Percentiles rank a stretch among this genome's conserved stretches.
These are phyloP conservation scores for Reticulitermes speratus DNA, from an alignment of 1,140 invertebrate species.

Conservation along the genomic window DNA sequence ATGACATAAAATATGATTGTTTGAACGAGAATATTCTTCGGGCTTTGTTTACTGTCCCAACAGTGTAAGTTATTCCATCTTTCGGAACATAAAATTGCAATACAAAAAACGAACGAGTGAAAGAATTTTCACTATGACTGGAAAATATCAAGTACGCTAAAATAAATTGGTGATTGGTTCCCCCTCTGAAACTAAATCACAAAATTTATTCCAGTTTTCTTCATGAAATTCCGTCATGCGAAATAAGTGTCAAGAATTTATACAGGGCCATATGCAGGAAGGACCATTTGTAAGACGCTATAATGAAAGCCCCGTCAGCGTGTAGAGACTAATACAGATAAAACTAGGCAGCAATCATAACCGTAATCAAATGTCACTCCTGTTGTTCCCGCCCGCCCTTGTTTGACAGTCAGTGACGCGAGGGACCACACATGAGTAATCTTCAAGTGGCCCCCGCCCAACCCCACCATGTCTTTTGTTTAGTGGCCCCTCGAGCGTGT, in stretches of 20 bases:
- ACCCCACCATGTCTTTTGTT: not conserved
- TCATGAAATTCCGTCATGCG: too few relatives aligned
- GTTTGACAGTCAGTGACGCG: constrained; percentile 16
- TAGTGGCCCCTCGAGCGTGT: not conserved
- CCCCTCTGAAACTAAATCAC: too few relatives aligned
- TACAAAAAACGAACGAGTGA: too few relatives aligned
- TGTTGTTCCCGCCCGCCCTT: not conserved
- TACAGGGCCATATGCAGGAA: not conserved
- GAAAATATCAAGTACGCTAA: too few relatives aligned
- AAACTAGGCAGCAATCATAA: constrained; percentile 6
- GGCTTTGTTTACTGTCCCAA: too few relatives aligned
- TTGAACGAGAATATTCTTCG: too few relatives aligned
- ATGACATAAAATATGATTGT: too few relatives aligned
- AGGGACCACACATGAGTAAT: constrained; percentile 14
- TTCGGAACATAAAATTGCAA: too few relatives aligned
- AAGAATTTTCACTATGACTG: too few relatives aligned
- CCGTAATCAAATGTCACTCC: constrained; percentile 1
- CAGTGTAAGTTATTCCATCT: too few relatives aligned
- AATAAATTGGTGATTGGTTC: too few relatives aligned
- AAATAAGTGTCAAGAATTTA: not conserved
- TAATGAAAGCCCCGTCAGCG: not conserved
- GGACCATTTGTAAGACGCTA: not conserved
- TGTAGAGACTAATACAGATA: not conserved
- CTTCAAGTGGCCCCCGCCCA: not conserved
- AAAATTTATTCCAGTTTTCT: too few relatives aligned